phyloP scores from a whole-genome alignment of 2,888 invertebrate genomes.

The Exephanes ischioxanthus region DNA sequence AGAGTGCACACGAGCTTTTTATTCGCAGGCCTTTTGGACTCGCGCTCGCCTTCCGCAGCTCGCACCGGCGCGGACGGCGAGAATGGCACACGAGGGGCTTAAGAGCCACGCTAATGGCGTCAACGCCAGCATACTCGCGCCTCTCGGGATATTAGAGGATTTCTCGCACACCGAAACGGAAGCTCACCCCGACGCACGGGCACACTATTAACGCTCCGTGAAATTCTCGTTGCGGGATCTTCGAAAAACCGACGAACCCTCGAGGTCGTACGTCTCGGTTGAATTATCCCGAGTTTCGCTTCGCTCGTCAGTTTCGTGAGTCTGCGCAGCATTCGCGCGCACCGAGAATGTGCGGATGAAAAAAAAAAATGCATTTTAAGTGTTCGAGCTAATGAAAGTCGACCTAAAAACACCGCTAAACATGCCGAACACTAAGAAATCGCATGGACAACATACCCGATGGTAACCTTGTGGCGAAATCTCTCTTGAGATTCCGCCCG shows the following conservation, averaged over 20 bases:
- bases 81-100: conserved; percentile 71
- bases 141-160: conserved; percentile 61
- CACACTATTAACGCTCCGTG: conserved; percentile 31
- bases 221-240: conserved; percentile 43
- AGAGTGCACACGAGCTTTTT: conserved; percentile 72
- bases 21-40: conserved; percentile 71
- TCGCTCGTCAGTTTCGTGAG: not conserved
- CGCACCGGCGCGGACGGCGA: conserved; percentile 40
- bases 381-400: not conserved
- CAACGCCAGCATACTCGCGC: conserved; percentile 74
- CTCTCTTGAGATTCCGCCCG: too few species aligned
- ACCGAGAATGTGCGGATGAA: not conserved
- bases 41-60: conserved; percentile 46
- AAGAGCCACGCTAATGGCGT: conserved; percentile 79
- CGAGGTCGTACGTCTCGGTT: conserved; percentile 44
- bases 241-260: conserved; percentile 52
- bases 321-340: not conserved
- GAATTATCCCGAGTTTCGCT: conserved; percentile 31
- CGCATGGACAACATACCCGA: not conserved
- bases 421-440: not conserved
- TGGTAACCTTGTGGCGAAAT: too few species aligned
- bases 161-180: conserved; percentile 16
- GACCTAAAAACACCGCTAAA: not conserved
- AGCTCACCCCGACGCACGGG: conserved; percentile 24
- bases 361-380: not conserved